A percentile compares a stretch with the other conserved stretches of the same genome.
These are phyloP conservation scores for Chaetoderma sp. DNA, from an alignment of 2,888 invertebrate genomes.

Conservation along the genomic window DNA sequence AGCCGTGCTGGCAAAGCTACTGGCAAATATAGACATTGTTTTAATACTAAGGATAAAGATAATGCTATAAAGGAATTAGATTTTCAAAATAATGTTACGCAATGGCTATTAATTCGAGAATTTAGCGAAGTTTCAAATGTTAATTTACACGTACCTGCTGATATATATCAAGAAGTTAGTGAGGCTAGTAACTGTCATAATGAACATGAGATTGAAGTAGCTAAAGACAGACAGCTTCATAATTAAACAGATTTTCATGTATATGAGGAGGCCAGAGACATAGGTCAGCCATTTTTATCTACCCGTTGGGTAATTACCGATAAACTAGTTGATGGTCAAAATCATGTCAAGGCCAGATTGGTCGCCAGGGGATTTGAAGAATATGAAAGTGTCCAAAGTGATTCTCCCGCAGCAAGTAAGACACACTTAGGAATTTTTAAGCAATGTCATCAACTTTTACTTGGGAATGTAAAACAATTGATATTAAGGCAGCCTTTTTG, in stretches of 20 bases:
- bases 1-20: slow-evolving; percentile 11
- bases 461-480: slow-evolving; percentile 16
- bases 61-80: not conserved
- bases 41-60: slow-evolving; percentile 2
- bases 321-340: not conserved
- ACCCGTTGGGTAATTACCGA: not conserved
- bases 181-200: too few relatives aligned
- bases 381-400: not conserved
- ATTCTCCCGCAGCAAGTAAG: slow-evolving; percentile 7
- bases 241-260: not conserved
- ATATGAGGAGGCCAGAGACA: not conserved
- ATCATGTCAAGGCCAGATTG: slow-evolving; percentile 14
- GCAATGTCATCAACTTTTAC: not conserved
- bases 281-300: not conserved
- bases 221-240: too few relatives aligned
- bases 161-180: too few relatives aligned
- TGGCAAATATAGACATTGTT: not conserved
- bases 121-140: too few relatives aligned
- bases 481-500: slow-evolving; percentile 19
- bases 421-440: slow-evolving; percentile 4
- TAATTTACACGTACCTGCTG: too few relatives aligned
- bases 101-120: too few relatives aligned
- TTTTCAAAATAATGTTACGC: slow-evolving; percentile 1
- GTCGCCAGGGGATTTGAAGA: slow-evolving; percentile 25
- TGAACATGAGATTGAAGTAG: too few relatives aligned